phyloP scores from a whole-genome alignment of 2,888 invertebrate species.

The Drosophila austrosaltans region DNA sequence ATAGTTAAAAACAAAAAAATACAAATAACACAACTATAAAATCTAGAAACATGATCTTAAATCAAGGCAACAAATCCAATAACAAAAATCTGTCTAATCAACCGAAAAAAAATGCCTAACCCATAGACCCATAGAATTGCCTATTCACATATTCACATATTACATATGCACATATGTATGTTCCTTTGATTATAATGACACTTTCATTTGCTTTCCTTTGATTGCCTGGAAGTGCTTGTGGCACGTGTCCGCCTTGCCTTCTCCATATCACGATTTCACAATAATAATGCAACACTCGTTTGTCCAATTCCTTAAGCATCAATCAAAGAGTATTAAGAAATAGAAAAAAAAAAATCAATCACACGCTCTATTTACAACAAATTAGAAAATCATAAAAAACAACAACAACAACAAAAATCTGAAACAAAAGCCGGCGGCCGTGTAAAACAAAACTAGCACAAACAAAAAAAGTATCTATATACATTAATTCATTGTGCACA shows the following conservation, averaged over 20 bases:
- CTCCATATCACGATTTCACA: conserved; percentile 38
- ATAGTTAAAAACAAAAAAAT: background rate
- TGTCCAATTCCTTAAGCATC: conserved; percentile 66
- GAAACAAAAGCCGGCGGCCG: conserved; percentile 47
- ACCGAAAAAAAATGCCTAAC: background rate
- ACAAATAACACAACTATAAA: background rate
- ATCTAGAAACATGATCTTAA: conserved; percentile 7
- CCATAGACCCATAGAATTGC: background rate
- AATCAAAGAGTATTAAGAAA: conserved; percentile 68
- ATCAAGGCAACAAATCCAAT: conserved; percentile 14
- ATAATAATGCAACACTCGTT: conserved; percentile 39
- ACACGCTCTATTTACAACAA: conserved; percentile 78
- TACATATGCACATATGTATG: too few species aligned
- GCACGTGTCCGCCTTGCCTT: background rate
- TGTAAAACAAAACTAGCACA: conserved; percentile 47
- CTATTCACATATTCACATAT: too few species aligned
- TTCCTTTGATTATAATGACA: too few species aligned
- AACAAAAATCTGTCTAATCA: conserved; percentile 12
- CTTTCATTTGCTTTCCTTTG: too few species aligned
- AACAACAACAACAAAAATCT: conserved; percentile 56
- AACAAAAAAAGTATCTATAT: conserved; percentile 40
- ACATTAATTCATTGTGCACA: too few species aligned
- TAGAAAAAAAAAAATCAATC: conserved; percentile 58
- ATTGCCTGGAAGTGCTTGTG: too few species aligned
- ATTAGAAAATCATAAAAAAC: conserved; percentile 62